Evolutionary conservation across 2,113 vertebrate genomes (phyloP).

Genomic region (Nothocercus nigrocapillus): DNA sequence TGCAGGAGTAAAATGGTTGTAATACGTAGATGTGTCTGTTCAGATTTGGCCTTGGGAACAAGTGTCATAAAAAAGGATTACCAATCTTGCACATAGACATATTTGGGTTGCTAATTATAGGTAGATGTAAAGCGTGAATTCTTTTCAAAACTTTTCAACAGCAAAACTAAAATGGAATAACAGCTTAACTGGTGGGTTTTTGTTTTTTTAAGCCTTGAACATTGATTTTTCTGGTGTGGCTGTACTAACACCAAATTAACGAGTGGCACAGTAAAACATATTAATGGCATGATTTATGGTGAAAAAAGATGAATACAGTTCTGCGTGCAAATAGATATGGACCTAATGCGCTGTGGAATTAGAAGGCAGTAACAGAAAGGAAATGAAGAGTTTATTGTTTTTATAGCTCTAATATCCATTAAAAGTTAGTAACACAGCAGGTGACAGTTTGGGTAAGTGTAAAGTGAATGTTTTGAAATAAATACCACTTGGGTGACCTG

Average conservation of each 20-base stretch:
- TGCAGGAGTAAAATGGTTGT: neutral
- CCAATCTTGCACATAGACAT: neutral
- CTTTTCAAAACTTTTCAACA: conserved; percentile 1
- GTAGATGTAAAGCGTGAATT: neutral
- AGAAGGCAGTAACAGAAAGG: conserved; percentile 29
- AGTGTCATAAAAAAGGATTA: neutral
- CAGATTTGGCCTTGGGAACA: neutral
- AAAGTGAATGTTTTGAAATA: conserved; percentile 86
- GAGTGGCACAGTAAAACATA: neutral
- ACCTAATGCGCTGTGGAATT: neutral
- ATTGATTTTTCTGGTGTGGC: neutral
- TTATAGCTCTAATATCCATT: conserved; percentile 72
- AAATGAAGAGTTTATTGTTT: conserved; percentile 64
- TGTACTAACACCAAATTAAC: neutral
- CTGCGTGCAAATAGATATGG: neutral
- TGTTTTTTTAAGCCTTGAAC: neutral
- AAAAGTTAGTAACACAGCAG: conserved; percentile 80
- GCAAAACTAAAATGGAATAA: neutral
- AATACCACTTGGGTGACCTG: conserved; percentile 84
- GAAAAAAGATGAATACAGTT: neutral
- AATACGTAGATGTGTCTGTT: neutral
- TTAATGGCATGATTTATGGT: neutral
- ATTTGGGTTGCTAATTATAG: neutral
- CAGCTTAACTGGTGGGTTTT: neutral
- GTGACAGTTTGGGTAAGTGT: conserved; percentile 71